Conservation (phyloP, 1,140 invertebrate genomes). For the Hycleus phaleratus region DNA sequence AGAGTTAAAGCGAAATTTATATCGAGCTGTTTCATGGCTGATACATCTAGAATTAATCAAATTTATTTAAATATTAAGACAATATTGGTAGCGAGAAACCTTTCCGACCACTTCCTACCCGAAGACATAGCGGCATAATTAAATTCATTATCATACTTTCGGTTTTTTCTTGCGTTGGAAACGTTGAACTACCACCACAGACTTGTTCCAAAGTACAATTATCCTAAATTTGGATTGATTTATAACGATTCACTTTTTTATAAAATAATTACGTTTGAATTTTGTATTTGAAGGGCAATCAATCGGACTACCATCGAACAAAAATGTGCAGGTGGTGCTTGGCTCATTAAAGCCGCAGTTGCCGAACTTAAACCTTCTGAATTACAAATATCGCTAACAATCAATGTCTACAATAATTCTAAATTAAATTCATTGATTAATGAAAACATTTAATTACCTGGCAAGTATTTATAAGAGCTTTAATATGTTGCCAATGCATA, state of each 20-base stretch:
- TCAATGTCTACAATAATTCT: conserved; percentile 55
- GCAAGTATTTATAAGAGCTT: conserved; percentile 76
- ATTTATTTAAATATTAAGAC: conserved; percentile 1
- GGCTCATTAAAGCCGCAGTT: conserved; percentile 69
- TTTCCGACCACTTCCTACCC: conserved; percentile 87
- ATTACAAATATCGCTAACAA: conserved; percentile 62
- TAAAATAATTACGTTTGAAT: conserved; percentile 60
- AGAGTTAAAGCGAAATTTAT: conserved; percentile 86
- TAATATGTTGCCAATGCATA: conserved; percentile 92
- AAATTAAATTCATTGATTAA: background rate
- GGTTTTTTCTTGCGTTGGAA: conserved; percentile 83
- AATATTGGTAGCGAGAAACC: conserved; percentile 10
- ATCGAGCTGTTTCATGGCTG: conserved; percentile 79
- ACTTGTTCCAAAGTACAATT: conserved; percentile 90
- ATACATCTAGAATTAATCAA: conserved; percentile 60
- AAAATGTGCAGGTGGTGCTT: conserved; percentile 86
- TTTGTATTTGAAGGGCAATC: conserved; percentile 88
- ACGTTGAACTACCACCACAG: conserved; percentile 79
- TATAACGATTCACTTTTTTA: background rate
- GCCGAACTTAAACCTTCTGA: conserved; percentile 67
- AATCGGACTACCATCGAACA: conserved; percentile 92
- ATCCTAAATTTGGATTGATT: conserved; percentile 51
- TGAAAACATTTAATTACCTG: conserved; percentile 48
- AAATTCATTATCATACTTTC: conserved; percentile 95
- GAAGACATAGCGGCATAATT: conserved; percentile 89